Conservation (phyloP, 2,888 invertebrate species). For the Lacanobia oleracea region DNA sequence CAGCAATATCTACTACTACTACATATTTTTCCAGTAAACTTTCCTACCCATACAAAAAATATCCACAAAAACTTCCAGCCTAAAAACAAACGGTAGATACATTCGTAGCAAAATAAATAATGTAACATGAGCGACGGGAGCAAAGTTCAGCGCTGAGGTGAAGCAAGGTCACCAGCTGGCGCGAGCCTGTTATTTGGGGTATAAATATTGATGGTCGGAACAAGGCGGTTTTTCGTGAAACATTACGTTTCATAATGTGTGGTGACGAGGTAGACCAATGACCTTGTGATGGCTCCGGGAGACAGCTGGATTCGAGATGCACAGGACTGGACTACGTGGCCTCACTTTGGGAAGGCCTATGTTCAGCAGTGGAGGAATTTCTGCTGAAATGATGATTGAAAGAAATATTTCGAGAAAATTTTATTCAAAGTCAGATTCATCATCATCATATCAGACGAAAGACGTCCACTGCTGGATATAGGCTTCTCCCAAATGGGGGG, state of each 20-base stretch:
- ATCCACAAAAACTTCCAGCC: not conserved
- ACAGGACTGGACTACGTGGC: no score
- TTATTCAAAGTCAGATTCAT: no score
- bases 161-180: constrained; percentile 34
- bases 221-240: constrained; percentile 11
- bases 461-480: no score
- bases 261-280: not conserved
- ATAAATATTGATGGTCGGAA: constrained; percentile 35
- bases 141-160: constrained; percentile 40
- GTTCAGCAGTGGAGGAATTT: no score
- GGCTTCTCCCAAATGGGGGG: no score
- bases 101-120: constrained; percentile 25
- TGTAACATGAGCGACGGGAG: constrained; percentile 21
- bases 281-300: no score
- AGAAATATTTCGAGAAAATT: no score
- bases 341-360: no score
- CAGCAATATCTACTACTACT: not conserved
- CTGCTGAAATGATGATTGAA: no score
- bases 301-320: no score
- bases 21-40: not conserved
- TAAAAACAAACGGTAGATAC: constrained; percentile 2
- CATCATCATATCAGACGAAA: no score
- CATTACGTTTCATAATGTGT: constrained; percentile 4
- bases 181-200: constrained; percentile 2
- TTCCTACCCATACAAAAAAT: not conserved